These are phyloP conservation scores for Metaphire vulgaris DNA, from an alignment of 1,140 invertebrate genomes.

Conservation along the genomic window DNA sequence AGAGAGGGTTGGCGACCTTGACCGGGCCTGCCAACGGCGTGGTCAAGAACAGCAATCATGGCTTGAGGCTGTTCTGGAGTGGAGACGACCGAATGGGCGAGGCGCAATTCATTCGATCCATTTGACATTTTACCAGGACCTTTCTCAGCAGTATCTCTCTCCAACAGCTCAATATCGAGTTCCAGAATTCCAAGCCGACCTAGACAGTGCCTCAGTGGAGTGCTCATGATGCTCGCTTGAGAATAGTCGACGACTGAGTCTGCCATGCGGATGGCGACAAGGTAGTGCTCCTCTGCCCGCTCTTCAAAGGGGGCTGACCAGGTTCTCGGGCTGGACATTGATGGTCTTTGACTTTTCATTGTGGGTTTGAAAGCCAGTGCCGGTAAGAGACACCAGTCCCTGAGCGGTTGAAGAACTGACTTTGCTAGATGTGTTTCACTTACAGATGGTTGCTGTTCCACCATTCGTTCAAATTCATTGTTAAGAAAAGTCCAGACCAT, in stretches of 20 bases:
- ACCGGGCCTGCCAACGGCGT: not conserved
- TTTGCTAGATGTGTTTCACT: not conserved
- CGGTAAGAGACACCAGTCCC: conserved; percentile 24
- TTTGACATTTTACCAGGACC: not conserved
- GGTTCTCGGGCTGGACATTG: not conserved
- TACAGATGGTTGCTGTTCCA: not conserved
- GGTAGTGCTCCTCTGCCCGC: conserved; percentile 8
- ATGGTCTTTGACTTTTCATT: not conserved
- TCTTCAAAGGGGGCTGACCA: not conserved
- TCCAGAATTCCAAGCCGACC: conserved; percentile 24
- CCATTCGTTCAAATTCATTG: conserved; percentile 26
- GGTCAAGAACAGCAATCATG: conserved; percentile 6
- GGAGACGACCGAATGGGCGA: conserved; percentile 17
- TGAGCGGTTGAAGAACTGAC: conserved; percentile 16
- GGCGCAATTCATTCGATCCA: conserved; percentile 2
- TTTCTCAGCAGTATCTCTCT: not conserved
- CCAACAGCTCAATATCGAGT: conserved; percentile 18
- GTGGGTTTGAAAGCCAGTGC: not conserved
- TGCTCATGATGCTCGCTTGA: conserved; percentile 21
- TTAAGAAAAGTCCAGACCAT: conserved; percentile 27
- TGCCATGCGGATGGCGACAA: conserved; percentile 23
- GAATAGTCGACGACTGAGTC: conserved; percentile 22
- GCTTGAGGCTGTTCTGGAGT: conserved; percentile 21
- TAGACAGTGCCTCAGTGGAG: conserved; percentile 13
- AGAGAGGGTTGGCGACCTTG: not conserved